A percentile compares a stretch with the other conserved stretches of the same genome.
Evolutionary conservation across 2,888 invertebrate genomes (phyloP).

Genomic region (Cybosia mesomella): DNA sequence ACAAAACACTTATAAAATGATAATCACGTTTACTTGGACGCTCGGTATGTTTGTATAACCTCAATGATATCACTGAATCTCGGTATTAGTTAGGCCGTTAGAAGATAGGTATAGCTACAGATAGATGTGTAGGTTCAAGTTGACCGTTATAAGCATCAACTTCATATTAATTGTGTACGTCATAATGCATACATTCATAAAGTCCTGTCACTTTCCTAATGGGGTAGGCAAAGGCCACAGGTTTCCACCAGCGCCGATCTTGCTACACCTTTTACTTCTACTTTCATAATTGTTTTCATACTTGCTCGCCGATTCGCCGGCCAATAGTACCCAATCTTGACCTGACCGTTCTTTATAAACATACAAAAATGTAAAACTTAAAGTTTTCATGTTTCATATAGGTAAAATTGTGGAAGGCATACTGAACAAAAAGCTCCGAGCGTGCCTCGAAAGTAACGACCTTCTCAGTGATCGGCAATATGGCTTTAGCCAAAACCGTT

Average conservation of each 20-base stretch:
- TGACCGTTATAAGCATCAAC: not conserved
- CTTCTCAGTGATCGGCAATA: no score
- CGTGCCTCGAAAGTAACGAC: no score
- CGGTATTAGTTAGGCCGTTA: slow-evolving; percentile 40
- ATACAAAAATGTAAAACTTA: no score
- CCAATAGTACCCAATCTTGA: no score
- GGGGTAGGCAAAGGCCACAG: not conserved
- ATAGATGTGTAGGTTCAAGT: not conserved
- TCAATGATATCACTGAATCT: slow-evolving; percentile 47
- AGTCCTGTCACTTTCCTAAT: not conserved
- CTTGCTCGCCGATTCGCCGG: no score
- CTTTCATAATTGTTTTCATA: no score
- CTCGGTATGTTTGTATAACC: slow-evolving; percentile 19
- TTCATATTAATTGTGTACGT: not conserved
- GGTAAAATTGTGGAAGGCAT: no score
- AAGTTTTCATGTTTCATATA: not conserved
- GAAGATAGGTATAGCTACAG: not conserved
- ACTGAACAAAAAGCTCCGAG: no score
- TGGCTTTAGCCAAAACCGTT: no score
- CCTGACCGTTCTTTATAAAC: no score
- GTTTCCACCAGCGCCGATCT: not conserved
- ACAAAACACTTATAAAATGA: slow-evolving; percentile 3
- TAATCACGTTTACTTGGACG: slow-evolving; percentile 13
- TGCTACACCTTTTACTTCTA: not conserved
- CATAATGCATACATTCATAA: not conserved